A percentile compares a stretch with the other conserved stretches of the same genome.
These are phyloP conservation scores for Scylla paramamosain DNA, from an alignment of 1,140 invertebrate species.

Conservation along the genomic window DNA sequence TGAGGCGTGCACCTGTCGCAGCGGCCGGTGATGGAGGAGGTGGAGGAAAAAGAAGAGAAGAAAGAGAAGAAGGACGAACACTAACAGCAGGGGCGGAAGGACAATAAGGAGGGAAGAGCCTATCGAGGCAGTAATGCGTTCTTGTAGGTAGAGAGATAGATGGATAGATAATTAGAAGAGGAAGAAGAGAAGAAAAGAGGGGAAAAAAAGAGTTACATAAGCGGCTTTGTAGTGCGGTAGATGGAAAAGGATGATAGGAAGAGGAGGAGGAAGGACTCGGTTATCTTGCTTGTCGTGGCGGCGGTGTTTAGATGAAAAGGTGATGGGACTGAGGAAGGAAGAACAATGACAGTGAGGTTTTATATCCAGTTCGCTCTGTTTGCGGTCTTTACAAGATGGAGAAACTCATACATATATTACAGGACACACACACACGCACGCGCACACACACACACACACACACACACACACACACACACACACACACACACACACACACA, in stretches of 20 bases:
- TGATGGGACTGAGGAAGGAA: neutral
- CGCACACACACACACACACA: neutral
- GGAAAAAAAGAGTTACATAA: neutral
- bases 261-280: neutral
- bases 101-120: too few species aligned
- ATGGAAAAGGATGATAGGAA: too few species aligned
- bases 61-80: too few species aligned
- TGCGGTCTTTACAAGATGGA: neutral
- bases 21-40: too few species aligned
- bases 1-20: too few species aligned
- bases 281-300: neutral
- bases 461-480: slow-evolving; percentile 10
- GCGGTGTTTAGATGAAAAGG: neutral
- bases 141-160: neutral
- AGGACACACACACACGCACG: neutral
- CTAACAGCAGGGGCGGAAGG: too few species aligned
- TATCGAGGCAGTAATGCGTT: too few species aligned
- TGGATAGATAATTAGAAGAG: neutral
- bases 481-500: neutral
- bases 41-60: too few species aligned
- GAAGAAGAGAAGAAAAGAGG: too few species aligned
- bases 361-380: too few species aligned
- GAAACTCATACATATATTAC: neutral
- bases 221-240: neutral
- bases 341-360: neutral